Evolutionary conservation across 2,113 vertebrate genomes (phyloP).

Genomic region (Neomonachus schauinslandi): DNA sequence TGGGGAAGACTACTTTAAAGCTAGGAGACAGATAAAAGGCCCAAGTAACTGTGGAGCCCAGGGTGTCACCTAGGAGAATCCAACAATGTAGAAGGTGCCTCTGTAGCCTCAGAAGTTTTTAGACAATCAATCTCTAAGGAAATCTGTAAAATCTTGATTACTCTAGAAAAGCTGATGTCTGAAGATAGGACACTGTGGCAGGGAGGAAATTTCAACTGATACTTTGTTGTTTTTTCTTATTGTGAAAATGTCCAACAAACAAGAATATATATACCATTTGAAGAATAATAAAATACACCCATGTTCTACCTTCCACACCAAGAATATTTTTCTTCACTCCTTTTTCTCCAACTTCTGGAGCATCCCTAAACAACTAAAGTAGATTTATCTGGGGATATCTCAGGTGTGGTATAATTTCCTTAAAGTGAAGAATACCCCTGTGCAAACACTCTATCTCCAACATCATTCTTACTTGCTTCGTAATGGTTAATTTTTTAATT

Average conservation of each 20-base stretch:
- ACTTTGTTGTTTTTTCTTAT: background rate
- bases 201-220: background rate
- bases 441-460: background rate
- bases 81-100: background rate
- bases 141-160: background rate
- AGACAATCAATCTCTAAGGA: background rate
- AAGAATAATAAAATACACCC: background rate
- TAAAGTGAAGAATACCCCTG: background rate
- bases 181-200: background rate
- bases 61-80: background rate
- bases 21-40: background rate
- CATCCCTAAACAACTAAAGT: background rate
- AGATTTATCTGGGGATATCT: background rate
- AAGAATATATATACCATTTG: background rate
- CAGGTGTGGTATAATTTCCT: background rate
- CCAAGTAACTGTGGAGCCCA: background rate
- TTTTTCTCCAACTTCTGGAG: slow-evolving; percentile 21
- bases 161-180: slow-evolving; percentile 23
- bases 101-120: background rate
- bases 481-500: background rate
- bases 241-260: slow-evolving; percentile 3
- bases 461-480: background rate
- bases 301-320: background rate
- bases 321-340: background rate
- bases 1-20: background rate